Evolutionary conservation across 2,113 vertebrate species (phyloP), one percentile per base, ranked within the genome.

Genomic region (Malurus cyaneus): DNA sequence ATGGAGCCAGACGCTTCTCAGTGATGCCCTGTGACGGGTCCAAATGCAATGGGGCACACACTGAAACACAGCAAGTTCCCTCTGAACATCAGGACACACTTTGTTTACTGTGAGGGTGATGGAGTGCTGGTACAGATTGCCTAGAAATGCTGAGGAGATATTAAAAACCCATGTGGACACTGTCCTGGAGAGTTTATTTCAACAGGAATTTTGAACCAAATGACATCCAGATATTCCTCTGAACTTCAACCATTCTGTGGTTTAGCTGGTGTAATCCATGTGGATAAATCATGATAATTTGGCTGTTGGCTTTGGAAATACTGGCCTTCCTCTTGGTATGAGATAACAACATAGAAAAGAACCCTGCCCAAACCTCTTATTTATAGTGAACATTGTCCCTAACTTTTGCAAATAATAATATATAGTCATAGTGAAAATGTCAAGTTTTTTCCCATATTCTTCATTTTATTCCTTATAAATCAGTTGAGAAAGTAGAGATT

Each of bases 1-100:
- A 52, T 1, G 5, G 28, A n/a, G 28, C 2, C 8, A n/a, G 18
- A 29, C 3, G 5, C 3, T 15, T 60, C 18, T n/a, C 24, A 46
- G 0, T 28, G 9, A 19, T 60, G 11, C 8, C 28, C 47, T 14
- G 11, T 53, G 46, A 25, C 24, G 60, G 8, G 7, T n/a, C 23
- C 39, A 41, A 13, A 66, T 24, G 8, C 24, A 67, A 9, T 8
- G 28, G 7, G n/a, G 32, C 32, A 53, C 50, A 57, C 24, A 12
- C 3, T 29, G 39, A 44, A 56, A 65, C 14, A 50, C 1, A 3
- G n/a, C 21, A 46, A 3, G 17, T 4, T 71, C 25, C 11, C 39
- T 46, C 34, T 91, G 44, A 72, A 53, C 29, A 70, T 56, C 26
- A 66, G 49, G 44, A 53, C 41, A 61, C 6, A 17, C 16, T 46